phyloP scores from a whole-genome alignment of 2,888 invertebrate species.

The Oconnorella tubifera region DNA sequence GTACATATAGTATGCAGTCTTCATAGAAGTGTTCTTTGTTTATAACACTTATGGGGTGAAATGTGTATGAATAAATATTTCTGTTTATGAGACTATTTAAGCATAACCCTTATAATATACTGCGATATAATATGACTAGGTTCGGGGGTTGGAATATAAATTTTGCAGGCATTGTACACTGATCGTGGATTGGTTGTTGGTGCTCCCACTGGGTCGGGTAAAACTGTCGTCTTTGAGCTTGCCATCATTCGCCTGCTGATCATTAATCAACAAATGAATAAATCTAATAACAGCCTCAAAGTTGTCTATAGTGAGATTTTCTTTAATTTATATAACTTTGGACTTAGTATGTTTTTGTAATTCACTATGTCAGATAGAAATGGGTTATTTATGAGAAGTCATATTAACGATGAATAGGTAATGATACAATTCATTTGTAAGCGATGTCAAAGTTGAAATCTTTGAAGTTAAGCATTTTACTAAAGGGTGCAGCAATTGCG shows the following conservation, averaged over 20 bases:
- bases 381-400: no score
- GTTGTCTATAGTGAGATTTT: conserved; percentile 69
- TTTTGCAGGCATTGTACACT: conserved; percentile 54
- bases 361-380: neutral
- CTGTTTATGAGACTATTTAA: neutral
- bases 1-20: no score
- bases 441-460: no score
- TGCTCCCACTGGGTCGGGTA: conserved; percentile 79
- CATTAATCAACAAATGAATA: conserved; percentile 53
- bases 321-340: neutral
- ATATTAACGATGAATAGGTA: no score
- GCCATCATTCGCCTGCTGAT: conserved; percentile 69
- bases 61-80: neutral
- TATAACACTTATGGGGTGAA: no score
- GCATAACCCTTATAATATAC: neutral
- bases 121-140: neutral
- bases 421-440: no score
- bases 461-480: no score
- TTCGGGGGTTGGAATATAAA: neutral
- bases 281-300: conserved; percentile 56
- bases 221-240: conserved; percentile 78
- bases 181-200: conserved; percentile 72
- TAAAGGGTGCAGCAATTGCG: no score
- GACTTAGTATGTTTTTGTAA: conserved; percentile 2
- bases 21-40: no score